Base-by-base conservation (phyloP, 2,113 vertebrate genomes). In the Periophthalmus modestus region DNA sequence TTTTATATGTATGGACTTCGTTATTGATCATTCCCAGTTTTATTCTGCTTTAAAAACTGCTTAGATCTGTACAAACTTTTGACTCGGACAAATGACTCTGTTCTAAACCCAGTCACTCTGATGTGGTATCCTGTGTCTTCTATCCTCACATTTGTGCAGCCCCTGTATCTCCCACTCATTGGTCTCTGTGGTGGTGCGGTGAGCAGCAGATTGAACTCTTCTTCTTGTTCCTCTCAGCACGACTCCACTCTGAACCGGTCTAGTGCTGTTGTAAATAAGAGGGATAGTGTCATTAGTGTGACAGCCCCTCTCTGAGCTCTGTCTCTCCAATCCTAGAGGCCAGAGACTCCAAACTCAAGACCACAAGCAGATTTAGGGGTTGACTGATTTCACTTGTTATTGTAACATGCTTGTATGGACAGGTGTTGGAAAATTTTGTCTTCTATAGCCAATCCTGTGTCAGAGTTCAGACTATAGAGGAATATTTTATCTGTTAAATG, bases 151-250 rank as follows among this genome's bases (percentile, higher is more conserved):
- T 54, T 18, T 3, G 2, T 19, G 2, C 52, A 0, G 52, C 7
- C 52, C 9, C 16, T 52, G 15, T 55, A 7, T 55, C 19, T n/a
- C 52, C 10, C 10, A 2, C 23, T 62, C 59, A 62, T 62, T 34
- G 16, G 15, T 55, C 12, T 24, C 28, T 62, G 12, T 62, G 59
- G 14, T 19, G 28, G 28, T 57, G n/a, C 59, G 0, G 57, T 28
- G 23, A 28, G 59, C 15, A 18, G 59, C 59, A 19, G 59, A 62
- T 34, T 18, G 28, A 62, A 28, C 59, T 33, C n/a, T 23, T 9
- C 23, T 15, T n/a, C 23, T 59, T 62, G 28, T 62, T 34, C 59
- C 59, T 62, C 59, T 62, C 59, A 62, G 28, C 59, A 62, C 28
- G 59, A 33, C 59, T 62, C 58, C 59, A 18, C 24, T 61, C 28